Percentiles rank a stretch among this genome's conserved stretches.
These are phyloP conservation scores for Formica selysi DNA, from an alignment of 1,140 invertebrate genomes.

Conservation along the genomic window DNA sequence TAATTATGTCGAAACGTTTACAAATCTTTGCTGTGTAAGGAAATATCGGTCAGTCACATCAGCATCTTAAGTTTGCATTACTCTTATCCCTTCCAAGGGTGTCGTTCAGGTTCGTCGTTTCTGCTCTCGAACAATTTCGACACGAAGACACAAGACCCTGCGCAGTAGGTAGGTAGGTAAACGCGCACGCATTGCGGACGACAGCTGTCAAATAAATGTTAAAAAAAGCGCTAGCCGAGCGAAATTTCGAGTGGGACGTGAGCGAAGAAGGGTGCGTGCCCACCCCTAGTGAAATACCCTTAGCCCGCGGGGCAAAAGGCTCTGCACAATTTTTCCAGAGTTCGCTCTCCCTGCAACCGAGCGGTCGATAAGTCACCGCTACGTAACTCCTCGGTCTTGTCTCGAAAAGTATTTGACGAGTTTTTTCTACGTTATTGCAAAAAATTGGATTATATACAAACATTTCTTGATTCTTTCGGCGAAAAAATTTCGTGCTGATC, in stretches of 20 bases:
- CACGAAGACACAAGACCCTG: slow-evolving; percentile 60
- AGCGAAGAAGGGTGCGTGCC: slow-evolving; percentile 73
- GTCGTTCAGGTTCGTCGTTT: slow-evolving; percentile 37
- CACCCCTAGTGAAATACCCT: slow-evolving; percentile 76
- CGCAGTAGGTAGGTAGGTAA: slow-evolving; percentile 71
- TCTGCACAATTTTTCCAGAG: slow-evolving; percentile 79
- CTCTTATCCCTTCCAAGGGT: slow-evolving; percentile 21
- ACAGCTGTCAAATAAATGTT: slow-evolving; percentile 87
- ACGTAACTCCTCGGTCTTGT: slow-evolving; percentile 55
- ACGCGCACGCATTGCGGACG: slow-evolving; percentile 81
- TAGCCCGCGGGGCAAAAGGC: slow-evolving; percentile 78
- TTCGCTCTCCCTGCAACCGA: slow-evolving; percentile 75
- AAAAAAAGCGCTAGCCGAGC: slow-evolving; percentile 85
- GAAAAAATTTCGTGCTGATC: neutral
- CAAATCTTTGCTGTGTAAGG: neutral
- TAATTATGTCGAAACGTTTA: neutral
- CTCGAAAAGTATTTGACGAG: slow-evolving; percentile 7
- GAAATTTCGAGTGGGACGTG: slow-evolving; percentile 85
- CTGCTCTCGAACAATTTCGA: slow-evolving; percentile 45
- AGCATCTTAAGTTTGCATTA: slow-evolving; percentile 32
- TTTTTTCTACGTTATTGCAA: slow-evolving; percentile 1
- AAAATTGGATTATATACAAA: neutral
- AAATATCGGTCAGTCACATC: neutral
- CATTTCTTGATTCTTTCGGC: neutral
- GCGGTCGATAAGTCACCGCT: slow-evolving; percentile 81